A percentile compares a stretch with the other conserved stretches of the same genome.
phyloP scores from a whole-genome alignment of 2,797 vertebrate genomes.

The Cottoperca gobio region DNA sequence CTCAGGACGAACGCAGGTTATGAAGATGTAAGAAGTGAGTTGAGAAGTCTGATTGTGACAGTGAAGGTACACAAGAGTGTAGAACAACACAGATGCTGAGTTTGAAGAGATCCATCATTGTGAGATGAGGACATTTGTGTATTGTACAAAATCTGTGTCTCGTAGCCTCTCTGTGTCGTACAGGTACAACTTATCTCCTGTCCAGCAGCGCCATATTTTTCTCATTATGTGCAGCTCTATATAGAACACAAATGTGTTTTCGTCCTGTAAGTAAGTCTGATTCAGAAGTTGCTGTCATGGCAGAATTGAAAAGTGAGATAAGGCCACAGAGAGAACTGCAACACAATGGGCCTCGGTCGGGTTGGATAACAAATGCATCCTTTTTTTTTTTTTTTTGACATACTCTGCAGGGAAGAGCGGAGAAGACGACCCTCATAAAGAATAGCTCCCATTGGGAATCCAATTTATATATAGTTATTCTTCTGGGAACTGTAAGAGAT shows the following conservation, averaged over 20 bases:
- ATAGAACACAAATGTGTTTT: slow-evolving; percentile 66
- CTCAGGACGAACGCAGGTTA: slow-evolving; percentile 35
- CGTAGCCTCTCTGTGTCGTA: not conserved
- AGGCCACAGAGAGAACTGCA: slow-evolving; percentile 69
- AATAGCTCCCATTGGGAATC: slow-evolving; percentile 68
- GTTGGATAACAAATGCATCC: slow-evolving; percentile 75
- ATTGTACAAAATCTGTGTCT: slow-evolving; percentile 25
- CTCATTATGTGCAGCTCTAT: slow-evolving; percentile 66
- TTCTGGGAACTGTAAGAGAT: slow-evolving; percentile 72
- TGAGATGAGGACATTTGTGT: slow-evolving; percentile 31
- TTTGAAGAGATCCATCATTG: slow-evolving; percentile 8
- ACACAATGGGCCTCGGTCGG: slow-evolving; percentile 71
- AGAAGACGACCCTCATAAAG: slow-evolving; percentile 68
- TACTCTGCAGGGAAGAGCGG: slow-evolving; percentile 56
- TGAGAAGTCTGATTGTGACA: slow-evolving; percentile 32
- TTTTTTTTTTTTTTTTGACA: slow-evolving; percentile 66
- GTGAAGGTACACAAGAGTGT: slow-evolving; percentile 13
- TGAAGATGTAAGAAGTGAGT: slow-evolving; percentile 20
- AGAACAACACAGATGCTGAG: slow-evolving; percentile 14
- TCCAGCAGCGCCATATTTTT: slow-evolving; percentile 48
- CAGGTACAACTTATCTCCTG: slow-evolving; percentile 59
- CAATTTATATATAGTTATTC: slow-evolving; percentile 79
- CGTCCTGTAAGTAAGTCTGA: slow-evolving; percentile 64
- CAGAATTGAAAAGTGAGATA: slow-evolving; percentile 83
- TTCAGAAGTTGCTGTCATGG: slow-evolving; percentile 78